Percentiles rank a stretch among this genome's conserved stretches.
phyloP scores from a whole-genome alignment of 1,140 invertebrate species.

The Sinonovacula constricta region DNA sequence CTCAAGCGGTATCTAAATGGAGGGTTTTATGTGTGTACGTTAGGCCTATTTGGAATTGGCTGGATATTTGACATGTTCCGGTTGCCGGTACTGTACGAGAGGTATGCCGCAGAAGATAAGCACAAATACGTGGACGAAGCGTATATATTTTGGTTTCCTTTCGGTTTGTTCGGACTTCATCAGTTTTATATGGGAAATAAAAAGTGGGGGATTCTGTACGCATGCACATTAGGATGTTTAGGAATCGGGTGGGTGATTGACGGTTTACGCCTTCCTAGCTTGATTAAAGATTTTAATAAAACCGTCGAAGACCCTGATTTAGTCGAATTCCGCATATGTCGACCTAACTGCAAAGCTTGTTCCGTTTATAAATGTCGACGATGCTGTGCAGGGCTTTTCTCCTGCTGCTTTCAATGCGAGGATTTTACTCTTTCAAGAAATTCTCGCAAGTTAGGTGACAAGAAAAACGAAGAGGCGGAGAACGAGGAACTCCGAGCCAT shows the following conservation, averaged over 20 bases:
- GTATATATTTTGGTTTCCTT: constrained; percentile 51
- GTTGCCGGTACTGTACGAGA: constrained; percentile 44
- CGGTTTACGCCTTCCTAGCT: constrained; percentile 10
- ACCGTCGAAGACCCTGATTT: constrained; percentile 33
- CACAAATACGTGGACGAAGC: constrained; percentile 54
- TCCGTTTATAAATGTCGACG: constrained; percentile 32
- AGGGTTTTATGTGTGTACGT: constrained; percentile 31
- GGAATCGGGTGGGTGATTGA: constrained; percentile 49
- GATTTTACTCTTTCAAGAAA: constrained; percentile 30
- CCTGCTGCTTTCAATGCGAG: constrained; percentile 19
- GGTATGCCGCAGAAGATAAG: constrained; percentile 36
- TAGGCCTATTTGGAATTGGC: constrained; percentile 52
- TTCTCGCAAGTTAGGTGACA: background rate
- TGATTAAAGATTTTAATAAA: constrained; percentile 47
- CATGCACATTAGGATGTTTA: constrained; percentile 41
- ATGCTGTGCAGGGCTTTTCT: constrained; percentile 9
- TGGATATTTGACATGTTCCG: constrained; percentile 52
- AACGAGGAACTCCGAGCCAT: constrained; percentile 28
- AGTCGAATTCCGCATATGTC: constrained; percentile 34
- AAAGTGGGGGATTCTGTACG: constrained; percentile 47
- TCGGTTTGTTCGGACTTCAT: constrained; percentile 55
- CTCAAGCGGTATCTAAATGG: constrained; percentile 42
- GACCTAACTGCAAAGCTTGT: constrained; percentile 30
- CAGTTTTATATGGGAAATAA: constrained; percentile 48
- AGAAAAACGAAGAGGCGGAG: background rate